Base-by-base conservation (phyloP, 2,888 invertebrate genomes). In the Heteromurus nitidus region DNA sequence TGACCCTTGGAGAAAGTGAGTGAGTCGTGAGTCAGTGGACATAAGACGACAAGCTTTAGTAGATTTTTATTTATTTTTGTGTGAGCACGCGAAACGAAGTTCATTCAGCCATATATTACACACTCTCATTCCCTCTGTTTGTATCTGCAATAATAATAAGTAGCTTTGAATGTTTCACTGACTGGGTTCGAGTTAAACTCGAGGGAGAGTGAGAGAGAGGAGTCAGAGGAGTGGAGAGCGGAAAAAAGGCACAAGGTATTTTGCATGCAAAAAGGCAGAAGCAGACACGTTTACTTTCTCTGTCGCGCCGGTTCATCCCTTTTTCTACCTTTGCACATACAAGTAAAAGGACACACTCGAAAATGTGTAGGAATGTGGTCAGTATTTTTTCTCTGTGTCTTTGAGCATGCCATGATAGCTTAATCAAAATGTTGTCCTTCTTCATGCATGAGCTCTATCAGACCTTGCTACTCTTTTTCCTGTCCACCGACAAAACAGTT, bases 351-450 rank as follows among this genome's bases (percentile, higher is more conserved):
- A n/a, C n/a, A n/a, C 36, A 13, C 20, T 24, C n/a, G 64, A 64
- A n/a, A n/a, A 31, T 64, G 74, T 62, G 60, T 60, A 16, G 11
- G 22, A 42, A 65, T 47, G 64, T 74, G 80, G 62, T 67, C 68
- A 62, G 55, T 58, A 67, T 62, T 62, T 22, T 44, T 68, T n/a
- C 55, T 18, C n/a, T 47, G 55, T 65, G 28, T 58, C 36, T 64
- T 74, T 20, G 24, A 68, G 22, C 24, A 44, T 73, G 50, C 31
- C 65, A 65, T 65, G 28, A 74, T 36, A 31, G 55, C 64, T 73
- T 80, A 67, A 68, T 80, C 73, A 68, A 67, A 62, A 62, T 44
- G 68, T 67, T 64, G 70, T 72, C 65, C 16, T 42, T 67, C 30
- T 36, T 53, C 62, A 47, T 62, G 69, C 47, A 26, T 70, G 47